These are phyloP conservation scores for Candoia aspera DNA, from an alignment of 2,113 vertebrate species.

Conservation along the genomic window DNA sequence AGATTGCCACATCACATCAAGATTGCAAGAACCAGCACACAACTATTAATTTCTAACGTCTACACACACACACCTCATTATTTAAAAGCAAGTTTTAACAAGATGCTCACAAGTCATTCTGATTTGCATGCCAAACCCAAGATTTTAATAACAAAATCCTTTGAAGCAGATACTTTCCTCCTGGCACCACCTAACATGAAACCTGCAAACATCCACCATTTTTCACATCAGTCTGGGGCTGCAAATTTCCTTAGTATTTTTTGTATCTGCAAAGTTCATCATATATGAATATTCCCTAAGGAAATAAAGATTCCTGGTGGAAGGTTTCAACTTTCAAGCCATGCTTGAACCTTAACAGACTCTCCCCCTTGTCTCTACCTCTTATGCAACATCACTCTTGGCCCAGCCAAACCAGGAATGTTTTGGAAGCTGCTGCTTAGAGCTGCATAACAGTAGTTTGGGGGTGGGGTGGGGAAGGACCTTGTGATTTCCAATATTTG, in stretches of 20 bases:
- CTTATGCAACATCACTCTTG: slow-evolving; percentile 7
- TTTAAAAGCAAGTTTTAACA: slow-evolving; percentile 37
- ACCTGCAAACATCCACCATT: not conserved
- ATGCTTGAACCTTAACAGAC: slow-evolving; percentile 15
- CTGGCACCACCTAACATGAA: slow-evolving; percentile 6
- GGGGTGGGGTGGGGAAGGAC: not conserved
- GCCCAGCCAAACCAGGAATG: not conserved
- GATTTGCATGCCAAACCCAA: slow-evolving; percentile 25
- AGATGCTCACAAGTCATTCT: slow-evolving; percentile 24
- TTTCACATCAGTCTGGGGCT: not conserved
- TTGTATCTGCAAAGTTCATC: not conserved
- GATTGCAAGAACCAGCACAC: not conserved
- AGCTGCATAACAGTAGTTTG: not conserved
- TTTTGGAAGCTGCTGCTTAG: not conserved
- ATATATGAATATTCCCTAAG: slow-evolving; percentile 1
- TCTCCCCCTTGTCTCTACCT: not conserved
- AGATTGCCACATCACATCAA: slow-evolving; percentile 9
- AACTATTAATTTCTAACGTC: slow-evolving; percentile 24
- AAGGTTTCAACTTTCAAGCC: slow-evolving; percentile 4
- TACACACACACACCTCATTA: slow-evolving; percentile 6
- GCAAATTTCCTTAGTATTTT: not conserved
- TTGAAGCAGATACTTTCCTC: slow-evolving; percentile 8
- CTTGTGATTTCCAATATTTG: not conserved
- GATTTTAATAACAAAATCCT: slow-evolving; percentile 37
- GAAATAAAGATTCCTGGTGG: not conserved